These are phyloP conservation scores for Bryconaethiops microstoma DNA, from an alignment of 2,797 vertebrate genomes.

Conservation along the genomic window DNA sequence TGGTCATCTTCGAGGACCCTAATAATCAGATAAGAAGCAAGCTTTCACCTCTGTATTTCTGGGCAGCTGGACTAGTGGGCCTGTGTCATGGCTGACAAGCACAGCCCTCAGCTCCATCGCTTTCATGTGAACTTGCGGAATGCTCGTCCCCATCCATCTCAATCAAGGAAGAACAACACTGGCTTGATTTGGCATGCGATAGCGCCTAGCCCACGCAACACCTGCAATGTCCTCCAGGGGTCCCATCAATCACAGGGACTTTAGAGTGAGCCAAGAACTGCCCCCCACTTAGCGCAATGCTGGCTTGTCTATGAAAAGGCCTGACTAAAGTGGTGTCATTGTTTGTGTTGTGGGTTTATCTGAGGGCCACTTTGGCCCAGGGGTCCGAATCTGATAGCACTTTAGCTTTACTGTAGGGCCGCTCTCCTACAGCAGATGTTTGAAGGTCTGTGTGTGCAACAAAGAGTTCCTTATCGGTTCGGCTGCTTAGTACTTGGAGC, in stretches of 20 bases:
- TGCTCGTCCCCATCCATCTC: slow-evolving; percentile 78
- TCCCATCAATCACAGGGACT: slow-evolving; percentile 46
- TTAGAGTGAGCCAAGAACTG: slow-evolving; percentile 37
- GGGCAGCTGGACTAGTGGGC: slow-evolving; percentile 34
- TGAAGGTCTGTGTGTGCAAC: slow-evolving; percentile 34
- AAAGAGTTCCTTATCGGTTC: slow-evolving; percentile 45
- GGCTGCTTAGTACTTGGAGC: slow-evolving; percentile 19
- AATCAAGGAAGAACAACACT: slow-evolving; percentile 69
- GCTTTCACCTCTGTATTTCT: slow-evolving; percentile 42
- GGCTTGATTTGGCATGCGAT: slow-evolving; percentile 78
- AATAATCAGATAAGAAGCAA: slow-evolving; percentile 52
- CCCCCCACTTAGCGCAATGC: slow-evolving; percentile 50
- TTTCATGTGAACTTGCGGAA: slow-evolving; percentile 66
- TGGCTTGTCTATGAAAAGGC: slow-evolving; percentile 45
- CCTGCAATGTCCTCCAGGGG: slow-evolving; percentile 76
- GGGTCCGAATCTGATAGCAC: slow-evolving; percentile 44
- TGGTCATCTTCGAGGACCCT: slow-evolving; percentile 29
- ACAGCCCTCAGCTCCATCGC: slow-evolving; percentile 24
- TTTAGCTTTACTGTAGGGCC: slow-evolving; percentile 37
- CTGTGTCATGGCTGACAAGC: slow-evolving; percentile 38
- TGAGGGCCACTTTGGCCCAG: slow-evolving; percentile 46
- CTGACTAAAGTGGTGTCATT: slow-evolving; percentile 38
- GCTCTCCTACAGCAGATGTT: slow-evolving; percentile 47
- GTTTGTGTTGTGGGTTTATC: slow-evolving; percentile 51
- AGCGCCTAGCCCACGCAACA: slow-evolving; percentile 79